Conservation (phyloP, 2,113 vertebrate genomes). For the Hemiprocne comata region DNA sequence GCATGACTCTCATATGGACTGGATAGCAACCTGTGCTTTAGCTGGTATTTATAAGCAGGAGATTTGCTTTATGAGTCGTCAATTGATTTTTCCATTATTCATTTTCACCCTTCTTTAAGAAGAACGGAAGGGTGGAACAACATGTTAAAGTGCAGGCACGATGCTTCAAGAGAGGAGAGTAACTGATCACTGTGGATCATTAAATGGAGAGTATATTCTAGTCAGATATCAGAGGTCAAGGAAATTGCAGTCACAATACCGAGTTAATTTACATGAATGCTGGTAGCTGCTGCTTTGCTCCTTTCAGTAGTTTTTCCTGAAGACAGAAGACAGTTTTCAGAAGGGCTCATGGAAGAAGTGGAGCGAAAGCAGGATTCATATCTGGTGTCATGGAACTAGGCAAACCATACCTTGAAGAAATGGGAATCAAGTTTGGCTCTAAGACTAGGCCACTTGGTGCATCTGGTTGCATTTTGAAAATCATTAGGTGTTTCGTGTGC, state of each 20-base stretch:
- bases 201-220: not conserved
- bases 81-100: not conserved
- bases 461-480: not conserved
- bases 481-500: not conserved
- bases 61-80: not conserved
- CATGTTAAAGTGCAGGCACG: not conserved
- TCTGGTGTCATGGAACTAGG: not conserved
- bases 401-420: not conserved
- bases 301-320: not conserved
- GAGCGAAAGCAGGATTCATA: not conserved
- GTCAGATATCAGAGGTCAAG: not conserved
- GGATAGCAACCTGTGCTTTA: not conserved
- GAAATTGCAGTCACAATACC: not conserved
- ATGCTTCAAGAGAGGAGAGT: not conserved
- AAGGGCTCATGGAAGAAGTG: not conserved
- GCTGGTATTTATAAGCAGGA: not conserved
- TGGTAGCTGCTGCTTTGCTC: not conserved
- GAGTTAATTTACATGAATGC: not conserved
- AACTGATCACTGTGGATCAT: not conserved
- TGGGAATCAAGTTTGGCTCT: not conserved
- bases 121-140: not conserved
- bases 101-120: not conserved
- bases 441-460: not conserved
- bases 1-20: not conserved
- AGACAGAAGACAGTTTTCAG: not conserved